Evolutionary conservation across 23 tunicate species (phyloP), one percentile per base, ranked within the genome.

Genomic region (Oikopleura dioica): DNA sequence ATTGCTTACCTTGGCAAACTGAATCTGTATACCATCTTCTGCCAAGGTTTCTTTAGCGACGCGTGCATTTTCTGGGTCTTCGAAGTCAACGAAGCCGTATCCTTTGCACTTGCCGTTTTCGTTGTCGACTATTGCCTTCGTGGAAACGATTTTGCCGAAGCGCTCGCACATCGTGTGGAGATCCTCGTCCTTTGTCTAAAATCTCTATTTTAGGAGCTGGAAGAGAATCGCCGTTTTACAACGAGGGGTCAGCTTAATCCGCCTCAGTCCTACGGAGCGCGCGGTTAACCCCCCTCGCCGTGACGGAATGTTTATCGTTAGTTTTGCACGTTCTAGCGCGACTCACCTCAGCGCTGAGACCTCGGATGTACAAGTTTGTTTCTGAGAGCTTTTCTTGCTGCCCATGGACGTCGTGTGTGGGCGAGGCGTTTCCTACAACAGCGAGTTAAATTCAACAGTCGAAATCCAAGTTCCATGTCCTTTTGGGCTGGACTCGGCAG

Each of bases 61-160:
- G 50, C 76, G 76, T 0, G 97, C 97, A 5, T 92, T 80, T 21
- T 94, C 99, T 34, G 50, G 76, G 35, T 83, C 82, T 51, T 94
- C 99, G 76, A 94, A 94, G 76, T 94, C 99, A 75, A 94, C 99
- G 78, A 94, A 94, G 58, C 99, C 99, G 36, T 94, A 94, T 37
- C 99, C 95, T 92, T 92, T 92, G 75, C 99, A 92, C 35, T 83
- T 72, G 51, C 81, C 81, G 33, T 95, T 92, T 32, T 94, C 85
- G 35, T 92, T 92, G 69, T 92, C 99, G 67, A 92, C 81, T 58
- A 92, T 92, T 35, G 99, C 99, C 50, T 92, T 92, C 1, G 99
- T 92, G 21, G 99, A 92, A 32, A 86, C 95, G 59, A 92, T 92
- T 69, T 92, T 92, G 77, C 99, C 99, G 76, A 79, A 92, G 28